Base-by-base conservation (phyloP, 2,888 invertebrate species). In the Meloe dianella region DNA sequence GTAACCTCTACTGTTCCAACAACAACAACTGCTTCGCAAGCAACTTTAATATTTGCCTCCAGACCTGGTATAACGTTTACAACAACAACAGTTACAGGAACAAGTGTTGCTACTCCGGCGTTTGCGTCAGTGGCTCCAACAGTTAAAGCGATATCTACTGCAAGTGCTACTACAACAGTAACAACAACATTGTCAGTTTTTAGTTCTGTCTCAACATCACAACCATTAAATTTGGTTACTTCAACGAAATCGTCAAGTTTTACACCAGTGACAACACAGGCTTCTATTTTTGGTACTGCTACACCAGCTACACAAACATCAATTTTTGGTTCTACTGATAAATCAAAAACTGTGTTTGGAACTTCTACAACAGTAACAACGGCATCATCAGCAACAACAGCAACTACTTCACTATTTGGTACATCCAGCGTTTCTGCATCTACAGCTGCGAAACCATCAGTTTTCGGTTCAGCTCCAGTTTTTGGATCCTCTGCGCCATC, bases 101-200 rank as follows among this genome's bases (percentile, higher is more conserved):
- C 66, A 20, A 41, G 35, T 60, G 51, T 24, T 57, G 63, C 75
- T 65, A 60, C 74, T 58, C 12, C 65, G 24, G 17, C 57, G 47
- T 62, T 64, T 38, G 71, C 76, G 8, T 60, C 73, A 8, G 60
- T 60, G 3, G 73, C 78, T 51, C 76, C 78, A 24, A 76, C 76
- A 20, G 8, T 74, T 79, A 14, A 75, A 76, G 75, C 77, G 14
- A 66, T 76, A 41, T 61, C 77, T 10, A 71, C 79, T 27, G 70
- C 77, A 2, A 69, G 74, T 41, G 75, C 79, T 56, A 76, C 78
- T 59, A 14, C 22, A 35, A 57, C 27, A 17, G 56, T 4, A n/a
- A 17, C 17, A 27, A 54, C 35, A 30, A 12, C 61, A 56, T 32
- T 62, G 65, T 17, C 71, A 84, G 35, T 62, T 0, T 32, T 51